Evolutionary conservation across 2,113 vertebrate species (phyloP), one percentile per base, ranked within the genome.

Genomic region (Gulo gulo): DNA sequence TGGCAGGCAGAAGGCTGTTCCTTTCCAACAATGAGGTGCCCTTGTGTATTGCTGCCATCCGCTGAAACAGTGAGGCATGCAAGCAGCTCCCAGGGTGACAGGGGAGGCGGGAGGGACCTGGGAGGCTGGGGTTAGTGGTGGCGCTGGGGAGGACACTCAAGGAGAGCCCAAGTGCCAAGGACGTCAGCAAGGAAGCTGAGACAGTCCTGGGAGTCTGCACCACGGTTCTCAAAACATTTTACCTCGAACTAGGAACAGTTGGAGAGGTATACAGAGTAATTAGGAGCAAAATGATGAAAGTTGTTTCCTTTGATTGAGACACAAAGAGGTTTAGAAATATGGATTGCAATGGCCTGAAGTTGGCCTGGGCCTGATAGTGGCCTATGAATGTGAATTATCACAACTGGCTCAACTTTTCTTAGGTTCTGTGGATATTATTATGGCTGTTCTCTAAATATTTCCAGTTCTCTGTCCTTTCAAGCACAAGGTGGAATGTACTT

Each of bases 11-110:
- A 78, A 92, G 65, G 90, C 67, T 71, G 89, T 82, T 98, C 80
- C 91, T 86, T 79, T 98, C 96, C 98, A 98, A 83, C 84, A 88
- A 12, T 61, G 87, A 71, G 88, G 74, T 98, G 94, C 97, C 95
- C 97, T 95, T 97, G 98, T 92, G 80, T 92, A 79, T 82, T 67
- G 71, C 52, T 95, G 93, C 95, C 95, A 85, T 94, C 73, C 91
- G 29, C 42, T 61, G 67, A 95, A 96, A 85, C 61, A 91, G 50
- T 69, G 89, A 69, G 42, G 71, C 82, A 11, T 91, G 78, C 36
- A 57, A 55, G 88, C 61, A n/a, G 81, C 71, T 87, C 83, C 79
- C 83, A 81, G 89, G 73, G 82, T 78, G 63, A 31, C 7, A 12
- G 16, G 61, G 67, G 12, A 21, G 73, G 63, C 6, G 24, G 81